These are phyloP conservation scores for Spinibarbus caldwelli DNA, from an alignment of 2,797 vertebrate genomes.

Conservation along the genomic window DNA sequence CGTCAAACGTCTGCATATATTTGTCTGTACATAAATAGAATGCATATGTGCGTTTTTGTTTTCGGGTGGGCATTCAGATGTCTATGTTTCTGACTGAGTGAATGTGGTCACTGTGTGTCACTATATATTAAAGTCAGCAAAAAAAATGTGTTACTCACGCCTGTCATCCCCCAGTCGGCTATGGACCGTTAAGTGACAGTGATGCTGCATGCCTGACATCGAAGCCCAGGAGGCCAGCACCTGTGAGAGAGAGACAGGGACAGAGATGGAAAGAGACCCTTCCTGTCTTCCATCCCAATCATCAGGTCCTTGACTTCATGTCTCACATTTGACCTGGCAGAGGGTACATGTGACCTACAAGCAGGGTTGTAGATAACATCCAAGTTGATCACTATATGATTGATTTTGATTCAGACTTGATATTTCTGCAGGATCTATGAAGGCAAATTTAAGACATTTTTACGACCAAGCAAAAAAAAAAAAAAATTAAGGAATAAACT, in stretches of 20 bases:
- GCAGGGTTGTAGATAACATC: not conserved
- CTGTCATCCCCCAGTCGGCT: conserved; percentile 73
- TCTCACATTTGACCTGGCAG: conserved; percentile 13
- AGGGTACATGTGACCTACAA: conserved; percentile 20
- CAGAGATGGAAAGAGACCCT: conserved; percentile 44
- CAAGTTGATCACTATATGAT: not conserved
- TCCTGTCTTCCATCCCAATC: conserved; percentile 13
- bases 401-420: not conserved
- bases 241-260: conserved; percentile 57
- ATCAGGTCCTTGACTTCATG: conserved; percentile 21
- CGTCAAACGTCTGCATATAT: not conserved
- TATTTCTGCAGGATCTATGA: not conserved
- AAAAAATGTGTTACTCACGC: conserved; percentile 77
- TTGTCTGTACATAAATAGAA: not conserved
- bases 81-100: conserved; percentile 57
- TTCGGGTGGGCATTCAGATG: conserved; percentile 23
- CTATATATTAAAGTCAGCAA: conserved; percentile 66
- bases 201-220: conserved; percentile 72
- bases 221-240: conserved; percentile 75
- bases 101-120: conserved; percentile 68
- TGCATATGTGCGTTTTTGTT: conserved; percentile 17
- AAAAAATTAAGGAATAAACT: too few relatives aligned
- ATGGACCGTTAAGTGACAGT: conserved; percentile 74
- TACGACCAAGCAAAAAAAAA: too few relatives aligned
- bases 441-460: not conserved